Evolutionary conservation across 2,797 vertebrate genomes (phyloP).

Genomic region (Falco naumanni): DNA sequence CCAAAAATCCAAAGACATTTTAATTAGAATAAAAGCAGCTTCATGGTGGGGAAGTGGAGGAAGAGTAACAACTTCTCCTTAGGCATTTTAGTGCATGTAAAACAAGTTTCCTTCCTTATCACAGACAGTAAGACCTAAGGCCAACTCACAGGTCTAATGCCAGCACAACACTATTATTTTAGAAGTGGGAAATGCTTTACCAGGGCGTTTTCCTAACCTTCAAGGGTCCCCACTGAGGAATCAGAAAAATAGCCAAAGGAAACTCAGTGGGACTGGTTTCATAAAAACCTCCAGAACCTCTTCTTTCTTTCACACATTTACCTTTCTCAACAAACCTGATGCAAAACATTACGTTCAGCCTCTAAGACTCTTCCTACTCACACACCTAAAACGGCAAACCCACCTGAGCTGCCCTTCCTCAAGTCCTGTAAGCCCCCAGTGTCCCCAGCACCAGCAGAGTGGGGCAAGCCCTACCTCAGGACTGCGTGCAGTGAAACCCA

Average conservation of each 20-base stretch:
- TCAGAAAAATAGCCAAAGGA: conserved; percentile 1
- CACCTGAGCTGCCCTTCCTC: neutral
- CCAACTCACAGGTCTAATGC: neutral
- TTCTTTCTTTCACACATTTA: neutral
- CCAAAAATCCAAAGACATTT: conserved; percentile 7
- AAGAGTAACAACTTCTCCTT: conserved; percentile 1
- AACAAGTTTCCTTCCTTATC: conserved; percentile 12
- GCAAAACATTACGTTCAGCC: neutral
- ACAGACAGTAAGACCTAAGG: neutral
- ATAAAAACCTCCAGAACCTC: neutral
- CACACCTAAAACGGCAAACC: neutral
- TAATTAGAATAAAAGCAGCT: conserved; percentile 24
- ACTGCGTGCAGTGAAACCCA: neutral
- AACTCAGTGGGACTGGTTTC: neutral
- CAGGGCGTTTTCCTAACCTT: neutral
- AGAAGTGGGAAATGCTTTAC: conserved; percentile 1
- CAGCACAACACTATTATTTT: neutral
- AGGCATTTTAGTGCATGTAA: neutral
- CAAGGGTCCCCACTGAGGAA: neutral
- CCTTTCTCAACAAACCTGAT: neutral
- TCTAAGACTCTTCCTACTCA: neutral
- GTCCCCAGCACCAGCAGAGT: neutral
- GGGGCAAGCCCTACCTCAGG: neutral
- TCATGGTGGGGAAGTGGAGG: neutral
- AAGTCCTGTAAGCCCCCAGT: neutral